Evolutionary conservation across 1,140 invertebrate species (phyloP), one percentile per base, ranked within the genome.

Genomic region (Schlechtendalia chinensis): DNA sequence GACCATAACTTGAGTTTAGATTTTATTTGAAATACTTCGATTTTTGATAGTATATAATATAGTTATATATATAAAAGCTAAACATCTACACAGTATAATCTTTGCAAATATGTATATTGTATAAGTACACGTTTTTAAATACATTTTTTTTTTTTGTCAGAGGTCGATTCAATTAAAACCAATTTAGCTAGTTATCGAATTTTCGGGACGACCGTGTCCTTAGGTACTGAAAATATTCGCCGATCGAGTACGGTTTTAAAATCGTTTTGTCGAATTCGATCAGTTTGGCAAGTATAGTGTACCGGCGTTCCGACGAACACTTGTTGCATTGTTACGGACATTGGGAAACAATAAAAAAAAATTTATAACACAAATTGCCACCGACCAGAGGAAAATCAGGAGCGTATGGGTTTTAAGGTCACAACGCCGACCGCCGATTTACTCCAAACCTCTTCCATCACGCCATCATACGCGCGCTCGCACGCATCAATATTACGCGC

Each of bases 121-220:
- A n/a, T n/a, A 56, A 27, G 16, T 59, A 59, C 27, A 61, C 59
- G 14, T 67, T n/a, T n/a, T 45, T 14, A n/a, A n/a, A 6, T 4
- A 45, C 11, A 27, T 50, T 24, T 71, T 29, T 53, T 10, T 50
- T 24, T 71, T 29, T 53, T 10, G 11, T 16, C 24, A 54, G 27
- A 72, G 69, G 69, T 53, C 50, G 53, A 72, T 72, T 72, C 69
- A 72, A 29, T 72, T 32, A 29, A 72, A 32, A 72, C 11, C 47
- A 72, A 72, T 72, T 54, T 24, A 72, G 69, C 47, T 29, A 12
- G 69, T 54, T 54, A 54, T 16, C 8, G 12, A 72, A 29, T 53
- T 72, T 53, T 72, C 47, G 47, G 17, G 24, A 45, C 16, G 67
- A 72, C 27, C 50, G 29, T 72, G 17, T 29, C 11, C 24, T 53